Conservation (phyloP, 2,797 vertebrate genomes). For the Leptodactylus fallax region DNA sequence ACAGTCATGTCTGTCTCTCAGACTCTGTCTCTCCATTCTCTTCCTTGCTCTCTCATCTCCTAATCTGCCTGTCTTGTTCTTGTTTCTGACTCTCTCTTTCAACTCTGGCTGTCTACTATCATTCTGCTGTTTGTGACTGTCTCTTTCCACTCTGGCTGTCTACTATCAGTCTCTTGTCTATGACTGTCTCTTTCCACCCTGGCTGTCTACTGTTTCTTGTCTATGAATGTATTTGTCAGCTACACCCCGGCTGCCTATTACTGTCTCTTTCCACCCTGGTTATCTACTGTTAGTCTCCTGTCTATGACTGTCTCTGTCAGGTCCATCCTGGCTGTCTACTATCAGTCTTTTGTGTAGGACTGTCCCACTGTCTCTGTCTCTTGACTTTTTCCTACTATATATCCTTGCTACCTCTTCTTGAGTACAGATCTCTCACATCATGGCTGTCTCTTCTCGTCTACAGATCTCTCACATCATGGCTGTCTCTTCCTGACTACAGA, state of each 20-base stretch:
- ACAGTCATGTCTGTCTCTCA: background rate
- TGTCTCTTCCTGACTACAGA: background rate
- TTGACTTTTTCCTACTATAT: no score
- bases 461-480: background rate
- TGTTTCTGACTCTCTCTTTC: background rate
- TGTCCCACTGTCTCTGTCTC: background rate
- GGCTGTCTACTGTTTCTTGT: no score
- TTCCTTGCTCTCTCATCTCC: background rate
- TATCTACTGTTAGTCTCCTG: background rate
- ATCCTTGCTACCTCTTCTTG: background rate
- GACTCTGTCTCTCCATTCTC: background rate
- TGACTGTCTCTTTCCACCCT: background rate
- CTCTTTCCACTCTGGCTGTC: background rate
- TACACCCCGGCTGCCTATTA: no score
- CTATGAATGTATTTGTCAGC: background rate
- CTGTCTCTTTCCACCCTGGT: background rate
- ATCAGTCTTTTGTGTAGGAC: background rate
- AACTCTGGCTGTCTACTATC: background rate
- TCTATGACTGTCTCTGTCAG: no score
- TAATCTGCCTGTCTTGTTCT: background rate
- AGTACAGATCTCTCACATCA: background rate
- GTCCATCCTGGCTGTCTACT: background rate
- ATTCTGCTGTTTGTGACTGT: background rate
- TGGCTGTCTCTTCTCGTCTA: background rate
- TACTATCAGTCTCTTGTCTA: background rate